Percentiles rank a stretch among this genome's conserved stretches.
phyloP scores from a whole-genome alignment of 35 echinoderm and acorn worm species.

The Apostichopus parvimensis region DNA sequence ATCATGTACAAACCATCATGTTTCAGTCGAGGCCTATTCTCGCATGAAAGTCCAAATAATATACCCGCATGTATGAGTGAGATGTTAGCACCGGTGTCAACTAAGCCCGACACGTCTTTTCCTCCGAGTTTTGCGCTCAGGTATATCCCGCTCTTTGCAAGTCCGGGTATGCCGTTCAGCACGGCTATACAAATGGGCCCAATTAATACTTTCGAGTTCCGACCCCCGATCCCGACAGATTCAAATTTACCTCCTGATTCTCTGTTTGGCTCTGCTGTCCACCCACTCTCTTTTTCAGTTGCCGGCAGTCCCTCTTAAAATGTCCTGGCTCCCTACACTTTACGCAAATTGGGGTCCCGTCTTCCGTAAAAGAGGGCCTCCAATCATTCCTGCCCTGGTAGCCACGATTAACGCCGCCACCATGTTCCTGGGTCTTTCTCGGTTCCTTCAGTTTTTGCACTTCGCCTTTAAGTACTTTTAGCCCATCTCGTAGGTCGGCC shows the following conservation, averaged over 20 bases:
- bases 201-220: background rate
- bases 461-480: background rate
- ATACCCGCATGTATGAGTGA: slow-evolving; percentile 27
- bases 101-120: background rate
- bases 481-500: background rate
- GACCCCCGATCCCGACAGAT: slow-evolving; percentile 21
- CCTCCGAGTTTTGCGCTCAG: background rate
- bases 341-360: slow-evolving; percentile 29
- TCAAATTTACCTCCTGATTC: background rate
- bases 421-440: too few relatives aligned
- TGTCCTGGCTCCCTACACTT: slow-evolving; percentile 40
- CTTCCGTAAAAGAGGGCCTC: too few relatives aligned
- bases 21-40: slow-evolving; percentile 1
- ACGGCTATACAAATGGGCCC: slow-evolving; percentile 33
- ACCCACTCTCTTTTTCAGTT: background rate
- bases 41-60: background rate
- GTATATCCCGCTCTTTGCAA: slow-evolving; percentile 45
- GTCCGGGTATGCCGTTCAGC: slow-evolving; percentile 37
- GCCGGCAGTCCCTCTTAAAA: slow-evolving; percentile 26
- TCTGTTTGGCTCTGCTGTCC: background rate
- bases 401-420: background rate
- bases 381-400: too few relatives aligned
- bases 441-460: background rate
- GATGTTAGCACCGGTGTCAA: slow-evolving; percentile 40
- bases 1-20: background rate